Base-by-base conservation (phyloP, 2,888 invertebrate species). In the Tachina grossa region DNA sequence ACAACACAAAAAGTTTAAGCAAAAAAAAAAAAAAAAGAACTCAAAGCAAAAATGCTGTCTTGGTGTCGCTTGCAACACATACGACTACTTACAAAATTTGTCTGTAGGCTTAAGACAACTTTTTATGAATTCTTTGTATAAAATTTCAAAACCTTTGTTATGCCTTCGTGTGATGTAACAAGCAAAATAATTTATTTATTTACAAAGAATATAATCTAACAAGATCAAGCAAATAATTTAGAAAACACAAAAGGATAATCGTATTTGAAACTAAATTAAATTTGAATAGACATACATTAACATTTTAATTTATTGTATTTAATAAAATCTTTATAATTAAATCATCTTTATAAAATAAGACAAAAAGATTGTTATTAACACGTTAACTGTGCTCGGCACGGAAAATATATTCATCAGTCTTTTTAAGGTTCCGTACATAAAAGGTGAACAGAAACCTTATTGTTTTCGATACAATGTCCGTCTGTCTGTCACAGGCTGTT, bases 211-310 rank as follows among this genome's bases (percentile, higher is more conserved):
- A 51, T 22, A 68, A 51, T 57, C n/a, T 14, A 55, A 65, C 10
- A 68, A 19, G 13, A 68, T 2, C 19, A 68, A n/a, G 59, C 3
- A 51, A 47, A 76, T 57, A 45, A 49, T 57, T 16, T 57, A 57
- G 47, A 22, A 1, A 53, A 8, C 19, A 16, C 5, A 61, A 66
- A n/a, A 45, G n/a, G 65, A 66, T 80, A 66, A 80, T 66, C 74
- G 59, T 57, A 59, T 66, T 57, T 59, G n/a, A 65, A 66, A 74
- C 51, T 66, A 51, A 80, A 74, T 74, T 49, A 55, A 74, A 59
- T 65, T 74, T 65, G n/a, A 69, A 69, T 51, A 43, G 19, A 53
- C 75, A 49, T 31, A 16, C 11, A 51, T 43, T 55, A 11, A 66
- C 55, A 68, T 39, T 31, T 65, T 16, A 39, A 13, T 57, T 45